phyloP scores from a whole-genome alignment of 1,140 invertebrate genomes.

The Trichogramma pretiosum region DNA sequence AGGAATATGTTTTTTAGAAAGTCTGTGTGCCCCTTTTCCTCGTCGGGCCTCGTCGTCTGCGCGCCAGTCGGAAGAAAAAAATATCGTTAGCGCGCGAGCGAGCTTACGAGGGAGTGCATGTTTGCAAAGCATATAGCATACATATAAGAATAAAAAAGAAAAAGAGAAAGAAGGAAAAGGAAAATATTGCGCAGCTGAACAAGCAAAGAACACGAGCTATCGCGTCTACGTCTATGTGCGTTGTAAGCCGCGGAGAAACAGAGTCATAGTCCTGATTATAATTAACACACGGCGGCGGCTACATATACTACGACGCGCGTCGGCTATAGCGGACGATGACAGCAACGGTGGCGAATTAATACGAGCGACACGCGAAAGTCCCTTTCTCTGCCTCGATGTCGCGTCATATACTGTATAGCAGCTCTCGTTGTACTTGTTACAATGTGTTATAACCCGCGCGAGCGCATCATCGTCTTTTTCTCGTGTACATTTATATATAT shows the following conservation, averaged over 20 bases:
- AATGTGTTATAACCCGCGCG: neutral
- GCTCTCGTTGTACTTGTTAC: too few species aligned
- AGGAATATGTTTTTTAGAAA: too few species aligned
- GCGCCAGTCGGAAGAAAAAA: neutral
- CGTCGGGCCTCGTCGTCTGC: neutral
- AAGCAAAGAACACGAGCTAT: too few species aligned
- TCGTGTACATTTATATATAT: neutral
- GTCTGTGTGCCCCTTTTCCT: neutral
- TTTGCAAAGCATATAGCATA: neutral
- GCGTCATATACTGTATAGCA: neutral
- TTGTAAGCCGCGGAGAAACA: too few species aligned
- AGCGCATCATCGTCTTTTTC: neutral
- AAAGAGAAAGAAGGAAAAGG: slow-evolving; percentile 1
- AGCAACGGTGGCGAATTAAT: slow-evolving; percentile 37
- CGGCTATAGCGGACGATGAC: too few species aligned
- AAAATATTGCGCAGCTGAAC: too few species aligned
- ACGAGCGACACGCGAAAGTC: slow-evolving; percentile 35
- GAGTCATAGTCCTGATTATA: slow-evolving; percentile 35
- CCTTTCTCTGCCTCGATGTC: neutral
- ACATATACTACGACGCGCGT: too few species aligned
- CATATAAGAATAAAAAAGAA: neutral
- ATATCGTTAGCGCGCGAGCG: neutral
- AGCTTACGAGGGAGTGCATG: slow-evolving; percentile 10
- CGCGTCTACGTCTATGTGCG: too few species aligned
- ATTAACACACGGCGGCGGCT: too few species aligned